Evolutionary conservation across 2,888 invertebrate genomes (phyloP).

Genomic region (Hyles lineata): DNA sequence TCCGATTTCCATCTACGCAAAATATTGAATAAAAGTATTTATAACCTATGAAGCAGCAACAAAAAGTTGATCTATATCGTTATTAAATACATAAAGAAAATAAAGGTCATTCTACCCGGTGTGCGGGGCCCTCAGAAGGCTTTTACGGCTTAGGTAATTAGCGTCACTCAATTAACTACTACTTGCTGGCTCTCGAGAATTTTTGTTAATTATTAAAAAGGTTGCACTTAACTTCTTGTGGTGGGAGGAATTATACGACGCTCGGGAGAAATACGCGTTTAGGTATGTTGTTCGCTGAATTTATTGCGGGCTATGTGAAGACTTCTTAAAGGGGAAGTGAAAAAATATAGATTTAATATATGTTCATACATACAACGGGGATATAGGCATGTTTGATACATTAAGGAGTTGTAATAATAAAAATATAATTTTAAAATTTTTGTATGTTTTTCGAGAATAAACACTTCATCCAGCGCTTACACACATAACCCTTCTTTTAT

Average conservation of each 20-base stretch:
- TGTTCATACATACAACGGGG: no score
- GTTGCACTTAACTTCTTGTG: slow-evolving; percentile 74
- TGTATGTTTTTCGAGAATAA: no score
- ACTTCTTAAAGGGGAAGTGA: neutral
- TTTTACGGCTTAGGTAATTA: slow-evolving; percentile 82
- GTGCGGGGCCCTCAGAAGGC: slow-evolving; percentile 67
- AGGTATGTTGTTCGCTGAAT: slow-evolving; percentile 10
- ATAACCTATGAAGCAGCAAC: neutral
- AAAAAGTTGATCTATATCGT: slow-evolving; percentile 13
- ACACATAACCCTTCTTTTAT: no score
- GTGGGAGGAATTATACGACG: slow-evolving; percentile 44
- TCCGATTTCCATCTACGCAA: no score
- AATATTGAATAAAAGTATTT: neutral
- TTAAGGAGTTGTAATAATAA: no score
- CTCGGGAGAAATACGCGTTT: slow-evolving; percentile 31
- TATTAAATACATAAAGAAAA: slow-evolving; percentile 62
- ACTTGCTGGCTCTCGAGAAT: slow-evolving; percentile 67
- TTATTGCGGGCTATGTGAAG: neutral
- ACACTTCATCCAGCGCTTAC: no score
- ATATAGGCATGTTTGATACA: no score
- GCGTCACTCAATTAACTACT: slow-evolving; percentile 83
- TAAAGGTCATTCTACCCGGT: slow-evolving; percentile 68
- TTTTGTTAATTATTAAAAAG: slow-evolving; percentile 83
- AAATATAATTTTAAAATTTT: no score
- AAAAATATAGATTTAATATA: neutral